These are phyloP conservation scores for Poeciliopsis occidentalis DNA, from an alignment of 2,113 vertebrate genomes.

Conservation along the genomic window DNA sequence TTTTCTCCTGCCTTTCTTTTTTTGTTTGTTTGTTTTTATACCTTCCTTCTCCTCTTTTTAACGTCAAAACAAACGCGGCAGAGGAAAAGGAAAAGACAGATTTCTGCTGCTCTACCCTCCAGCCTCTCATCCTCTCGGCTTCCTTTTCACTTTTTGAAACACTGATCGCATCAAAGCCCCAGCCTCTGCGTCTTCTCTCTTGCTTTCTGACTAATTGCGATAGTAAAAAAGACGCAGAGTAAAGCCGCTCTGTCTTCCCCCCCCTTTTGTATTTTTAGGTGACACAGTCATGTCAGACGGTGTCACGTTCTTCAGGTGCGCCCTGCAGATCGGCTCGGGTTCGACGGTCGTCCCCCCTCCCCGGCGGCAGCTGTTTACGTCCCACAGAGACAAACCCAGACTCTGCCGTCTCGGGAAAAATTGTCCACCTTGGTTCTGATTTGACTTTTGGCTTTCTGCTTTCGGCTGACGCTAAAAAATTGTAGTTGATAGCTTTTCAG, in stretches of 20 bases:
- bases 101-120: slow-evolving; percentile 49
- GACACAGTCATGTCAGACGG: slow-evolving; percentile 27
- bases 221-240: slow-evolving; percentile 45
- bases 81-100: slow-evolving; percentile 51
- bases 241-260: slow-evolving; percentile 30
- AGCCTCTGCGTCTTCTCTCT: slow-evolving; percentile 35
- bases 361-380: slow-evolving; percentile 19
- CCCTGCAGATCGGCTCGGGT: slow-evolving; percentile 29
- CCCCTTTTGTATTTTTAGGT: slow-evolving; percentile 32
- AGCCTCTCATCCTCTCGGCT: slow-evolving; percentile 57
- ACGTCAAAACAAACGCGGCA: slow-evolving; percentile 27
- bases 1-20: not conserved
- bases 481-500: slow-evolving; percentile 26
- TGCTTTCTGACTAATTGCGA: slow-evolving; percentile 75
- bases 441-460: slow-evolving; percentile 25
- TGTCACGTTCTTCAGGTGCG: slow-evolving; percentile 38
- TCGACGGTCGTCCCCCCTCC: slow-evolving; percentile 15
- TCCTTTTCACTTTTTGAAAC: slow-evolving; percentile 63
- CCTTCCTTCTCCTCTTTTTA: slow-evolving; percentile 28
- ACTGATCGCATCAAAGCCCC: slow-evolving; percentile 68
- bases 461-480: slow-evolving; percentile 44
- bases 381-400: slow-evolving; percentile 17
- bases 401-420: slow-evolving; percentile 53
- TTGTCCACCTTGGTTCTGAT: slow-evolving; percentile 49
- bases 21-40: not conserved